phyloP scores from a whole-genome alignment of 37 sponge, comb jelly and placozoan genomes.

The Lycopodina hypogea region DNA sequence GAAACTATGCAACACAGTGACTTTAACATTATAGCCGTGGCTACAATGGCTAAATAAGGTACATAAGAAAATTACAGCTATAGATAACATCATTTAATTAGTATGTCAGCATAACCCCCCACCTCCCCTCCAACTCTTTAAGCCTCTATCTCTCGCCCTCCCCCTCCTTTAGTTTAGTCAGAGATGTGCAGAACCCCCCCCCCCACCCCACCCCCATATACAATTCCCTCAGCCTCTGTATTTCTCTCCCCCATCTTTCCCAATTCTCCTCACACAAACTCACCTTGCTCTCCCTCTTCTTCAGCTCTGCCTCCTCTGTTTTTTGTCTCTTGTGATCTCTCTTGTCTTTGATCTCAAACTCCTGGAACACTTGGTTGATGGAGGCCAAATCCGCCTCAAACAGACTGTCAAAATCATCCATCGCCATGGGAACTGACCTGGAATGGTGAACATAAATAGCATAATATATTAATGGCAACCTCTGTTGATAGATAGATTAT shows the following conservation, averaged over 20 bases:
- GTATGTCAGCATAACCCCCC: no score
- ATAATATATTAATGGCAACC: no score
- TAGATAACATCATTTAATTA: no score
- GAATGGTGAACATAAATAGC: neutral
- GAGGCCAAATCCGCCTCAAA: conserved; percentile 36
- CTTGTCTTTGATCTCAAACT: conserved; percentile 49
- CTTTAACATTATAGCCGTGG: no score
- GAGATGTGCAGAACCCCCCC: no score
- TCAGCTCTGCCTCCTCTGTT: conserved; percentile 10
- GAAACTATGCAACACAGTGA: no score
- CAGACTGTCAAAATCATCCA: conserved; percentile 33
- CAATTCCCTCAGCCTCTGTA: neutral
- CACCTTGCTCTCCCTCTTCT: neutral
- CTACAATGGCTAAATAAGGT: no score
- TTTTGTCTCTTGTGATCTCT: neutral
- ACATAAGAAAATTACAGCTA: no score
- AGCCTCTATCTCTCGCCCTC: conserved; percentile 41
- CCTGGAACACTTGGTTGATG: conserved; percentile 45
- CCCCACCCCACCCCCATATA: conserved; percentile 23
- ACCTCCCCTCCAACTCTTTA: neutral
- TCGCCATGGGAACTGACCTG: neutral
- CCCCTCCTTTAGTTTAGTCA: no score
- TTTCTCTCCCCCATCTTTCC: neutral
- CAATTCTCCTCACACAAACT: neutral
- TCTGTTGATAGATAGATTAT: neutral